Evolutionary conservation across 2,797 vertebrate genomes (phyloP).

Genomic region (Neoniphon sammara): DNA sequence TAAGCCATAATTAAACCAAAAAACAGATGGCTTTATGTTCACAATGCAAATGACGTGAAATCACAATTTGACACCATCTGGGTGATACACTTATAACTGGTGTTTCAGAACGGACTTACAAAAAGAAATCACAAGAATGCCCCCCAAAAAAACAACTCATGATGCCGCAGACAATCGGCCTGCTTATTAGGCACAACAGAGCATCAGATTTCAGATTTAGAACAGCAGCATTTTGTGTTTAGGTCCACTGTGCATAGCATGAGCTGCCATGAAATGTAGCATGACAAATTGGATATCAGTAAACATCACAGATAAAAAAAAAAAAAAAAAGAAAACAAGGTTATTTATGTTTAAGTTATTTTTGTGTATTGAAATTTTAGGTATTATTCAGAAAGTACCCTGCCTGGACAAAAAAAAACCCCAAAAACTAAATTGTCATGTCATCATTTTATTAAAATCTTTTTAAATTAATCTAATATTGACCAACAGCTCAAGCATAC

Average conservation of each 20-base stretch:
- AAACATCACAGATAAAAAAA: not conserved
- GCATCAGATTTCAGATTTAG: constrained; percentile 22
- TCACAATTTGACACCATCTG: constrained; percentile 31
- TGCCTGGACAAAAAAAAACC: no score
- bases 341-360: not conserved
- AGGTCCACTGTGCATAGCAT: constrained; percentile 21
- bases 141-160: constrained; percentile 60
- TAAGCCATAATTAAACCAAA: constrained; percentile 38
- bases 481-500: not conserved
- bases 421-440: no score
- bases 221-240: not conserved
- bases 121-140: constrained; percentile 32
- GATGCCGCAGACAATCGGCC: constrained; percentile 40
- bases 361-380: not conserved
- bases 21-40: constrained; percentile 49
- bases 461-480: not conserved
- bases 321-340: not conserved
- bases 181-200: constrained; percentile 38
- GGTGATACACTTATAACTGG: constrained; percentile 18
- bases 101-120: constrained; percentile 7
- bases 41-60: constrained; percentile 60
- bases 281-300: constrained; percentile 4
- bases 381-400: not conserved
- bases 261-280: constrained; percentile 33
- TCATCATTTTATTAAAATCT: not conserved